Evolutionary conservation across 2,797 vertebrate genomes (phyloP).

Genomic region (Acrocephalus scirpaceus): DNA sequence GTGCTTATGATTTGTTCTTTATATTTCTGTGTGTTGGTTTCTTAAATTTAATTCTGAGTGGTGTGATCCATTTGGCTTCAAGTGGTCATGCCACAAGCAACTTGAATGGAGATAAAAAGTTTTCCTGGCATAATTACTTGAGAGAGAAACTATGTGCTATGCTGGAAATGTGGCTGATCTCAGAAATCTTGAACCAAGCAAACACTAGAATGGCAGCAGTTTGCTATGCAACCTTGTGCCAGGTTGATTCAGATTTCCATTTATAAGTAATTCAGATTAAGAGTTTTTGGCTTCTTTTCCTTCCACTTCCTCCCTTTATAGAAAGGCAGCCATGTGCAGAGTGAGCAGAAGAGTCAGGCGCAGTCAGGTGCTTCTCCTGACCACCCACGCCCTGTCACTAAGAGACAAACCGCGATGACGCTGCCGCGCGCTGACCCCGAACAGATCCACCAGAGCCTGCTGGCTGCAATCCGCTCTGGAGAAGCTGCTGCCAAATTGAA

Average conservation of each 20-base stretch:
- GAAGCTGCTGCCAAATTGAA: constrained; percentile 81
- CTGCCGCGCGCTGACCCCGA: constrained; percentile 79
- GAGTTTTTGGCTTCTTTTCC: constrained; percentile 8
- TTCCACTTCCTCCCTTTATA: constrained; percentile 54
- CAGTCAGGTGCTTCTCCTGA: constrained; percentile 62
- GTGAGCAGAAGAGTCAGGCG: constrained; percentile 61
- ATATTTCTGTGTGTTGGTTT: neutral
- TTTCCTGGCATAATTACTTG: neutral
- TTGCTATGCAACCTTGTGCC: neutral
- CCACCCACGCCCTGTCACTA: constrained; percentile 55
- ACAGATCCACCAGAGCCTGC: constrained; percentile 78
- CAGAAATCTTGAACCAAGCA: neutral
- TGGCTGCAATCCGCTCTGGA: constrained; percentile 81
- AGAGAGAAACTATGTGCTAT: neutral
- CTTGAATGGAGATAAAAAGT: neutral
- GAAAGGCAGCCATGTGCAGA: constrained; percentile 64
- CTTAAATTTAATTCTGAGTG: neutral
- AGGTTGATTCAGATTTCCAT: neutral
- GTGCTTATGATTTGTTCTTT: neutral
- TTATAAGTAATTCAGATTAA: constrained; percentile 20
- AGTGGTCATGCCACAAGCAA: neutral
- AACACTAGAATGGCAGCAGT: neutral
- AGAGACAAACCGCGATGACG: constrained; percentile 66
- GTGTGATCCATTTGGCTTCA: neutral
- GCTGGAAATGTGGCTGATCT: neutral